phyloP scores from a whole-genome alignment of 2,797 vertebrate genomes.

The Ctenochaetus hawaiiensis region DNA sequence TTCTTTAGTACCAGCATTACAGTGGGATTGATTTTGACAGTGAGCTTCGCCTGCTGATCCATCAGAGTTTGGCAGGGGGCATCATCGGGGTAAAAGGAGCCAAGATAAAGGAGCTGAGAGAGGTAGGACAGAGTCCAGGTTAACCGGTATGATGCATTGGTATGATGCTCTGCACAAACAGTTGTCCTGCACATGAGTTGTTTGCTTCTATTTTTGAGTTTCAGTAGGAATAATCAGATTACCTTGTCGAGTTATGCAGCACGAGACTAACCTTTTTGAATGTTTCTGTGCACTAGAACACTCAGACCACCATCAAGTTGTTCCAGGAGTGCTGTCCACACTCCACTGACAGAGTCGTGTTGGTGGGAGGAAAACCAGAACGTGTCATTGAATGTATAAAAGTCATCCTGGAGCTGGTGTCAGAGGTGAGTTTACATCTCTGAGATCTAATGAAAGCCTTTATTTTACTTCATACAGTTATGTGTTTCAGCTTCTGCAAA shows the following conservation, averaged over 20 bases:
- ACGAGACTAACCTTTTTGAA: background rate
- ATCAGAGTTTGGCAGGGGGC: slow-evolving; percentile 97
- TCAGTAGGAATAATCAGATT: background rate
- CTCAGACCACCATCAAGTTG: slow-evolving; percentile 98
- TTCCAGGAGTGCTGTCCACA: slow-evolving; percentile 99
- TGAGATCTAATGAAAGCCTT: slow-evolving; percentile 9
- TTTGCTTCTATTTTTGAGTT: background rate
- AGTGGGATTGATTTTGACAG: slow-evolving; percentile 98
- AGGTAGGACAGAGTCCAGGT: slow-evolving; percentile 84
- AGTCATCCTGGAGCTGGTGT: slow-evolving; percentile 96
- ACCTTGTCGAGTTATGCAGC: background rate
- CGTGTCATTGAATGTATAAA: slow-evolving; percentile 98
- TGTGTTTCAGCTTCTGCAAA: slow-evolving; percentile 5
- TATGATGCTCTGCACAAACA: slow-evolving; percentile 11
- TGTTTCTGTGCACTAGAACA: slow-evolving; percentile 86
- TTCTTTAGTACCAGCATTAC: slow-evolving; percentile 96
- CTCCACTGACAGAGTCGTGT: slow-evolving; percentile 96
- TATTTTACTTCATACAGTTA: background rate
- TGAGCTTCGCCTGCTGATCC: slow-evolving; percentile 96
- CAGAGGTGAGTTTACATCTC: slow-evolving; percentile 86
- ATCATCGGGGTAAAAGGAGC: slow-evolving; percentile 99
- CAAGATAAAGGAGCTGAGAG: slow-evolving; percentile 98
- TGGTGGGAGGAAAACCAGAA: slow-evolving; percentile 97
- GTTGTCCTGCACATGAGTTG: background rate
- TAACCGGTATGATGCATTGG: background rate